These are phyloP conservation scores for Drosophila tanythrix DNA, from an alignment of 2,888 invertebrate species.

Conservation along the genomic window DNA sequence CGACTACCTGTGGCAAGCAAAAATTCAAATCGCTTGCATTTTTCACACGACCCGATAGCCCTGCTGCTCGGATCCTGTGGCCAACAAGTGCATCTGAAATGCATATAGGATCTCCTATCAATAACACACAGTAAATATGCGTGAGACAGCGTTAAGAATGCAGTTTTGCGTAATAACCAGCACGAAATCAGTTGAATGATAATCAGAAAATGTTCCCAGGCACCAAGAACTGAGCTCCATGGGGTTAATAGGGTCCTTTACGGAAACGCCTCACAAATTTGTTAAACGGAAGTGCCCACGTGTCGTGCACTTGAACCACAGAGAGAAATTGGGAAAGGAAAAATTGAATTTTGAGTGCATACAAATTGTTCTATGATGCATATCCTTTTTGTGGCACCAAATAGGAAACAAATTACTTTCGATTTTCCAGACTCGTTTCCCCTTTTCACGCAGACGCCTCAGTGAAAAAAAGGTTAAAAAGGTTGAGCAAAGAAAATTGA, in stretches of 20 bases:
- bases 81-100: slow-evolving; percentile 71
- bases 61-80: slow-evolving; percentile 32
- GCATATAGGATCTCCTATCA: slow-evolving; percentile 33
- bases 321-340: slow-evolving; percentile 15
- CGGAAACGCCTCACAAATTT: slow-evolving; percentile 40
- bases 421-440: slow-evolving; percentile 34
- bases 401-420: slow-evolving; percentile 45
- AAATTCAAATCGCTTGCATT: slow-evolving; percentile 74
- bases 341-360: slow-evolving; percentile 50
- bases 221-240: slow-evolving; percentile 26
- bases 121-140: slow-evolving; percentile 55
- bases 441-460: slow-evolving; percentile 17
- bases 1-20: slow-evolving; percentile 65
- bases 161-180: slow-evolving; percentile 62
- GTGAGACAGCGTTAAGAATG: slow-evolving; percentile 64
- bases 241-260: slow-evolving; percentile 35
- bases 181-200: slow-evolving; percentile 35
- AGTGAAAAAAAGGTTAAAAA: slow-evolving; percentile 21
- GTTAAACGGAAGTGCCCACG: slow-evolving; percentile 65
- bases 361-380: slow-evolving; percentile 47
- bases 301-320: slow-evolving; percentile 47
- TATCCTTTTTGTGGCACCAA: slow-evolving; percentile 47
- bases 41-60: slow-evolving; percentile 67
- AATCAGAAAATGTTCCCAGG: slow-evolving; percentile 20
- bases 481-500: slow-evolving; percentile 43